Percentiles rank a stretch among this genome's conserved stretches.
These are phyloP conservation scores for Drosophila ficusphila DNA, from an alignment of 1,140 invertebrate genomes.

Conservation along the genomic window DNA sequence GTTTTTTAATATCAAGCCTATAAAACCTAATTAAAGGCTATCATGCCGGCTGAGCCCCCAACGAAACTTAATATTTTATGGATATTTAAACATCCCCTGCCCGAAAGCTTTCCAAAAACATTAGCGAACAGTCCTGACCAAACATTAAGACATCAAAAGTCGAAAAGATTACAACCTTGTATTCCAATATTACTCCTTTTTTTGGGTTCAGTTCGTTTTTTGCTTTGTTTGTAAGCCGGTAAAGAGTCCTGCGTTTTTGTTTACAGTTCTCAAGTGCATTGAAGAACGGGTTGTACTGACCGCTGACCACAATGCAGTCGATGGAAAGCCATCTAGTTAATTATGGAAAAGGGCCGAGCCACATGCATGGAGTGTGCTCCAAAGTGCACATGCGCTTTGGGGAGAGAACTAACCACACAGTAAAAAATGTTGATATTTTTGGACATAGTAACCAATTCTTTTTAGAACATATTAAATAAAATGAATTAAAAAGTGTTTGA, in stretches of 20 bases:
- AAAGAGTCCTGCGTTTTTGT: slow-evolving; percentile 34
- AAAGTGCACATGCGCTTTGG: slow-evolving; percentile 64
- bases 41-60: background rate
- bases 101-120: slow-evolving; percentile 1
- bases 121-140: background rate
- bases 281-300: slow-evolving; percentile 24
- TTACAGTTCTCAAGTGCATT: slow-evolving; percentile 22
- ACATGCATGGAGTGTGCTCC: slow-evolving; percentile 48
- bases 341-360: slow-evolving; percentile 63
- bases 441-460: too few relatives aligned
- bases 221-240: slow-evolving; percentile 8
- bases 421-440: background rate
- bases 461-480: background rate
- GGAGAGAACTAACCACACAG: slow-evolving; percentile 10
- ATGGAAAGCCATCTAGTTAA: slow-evolving; percentile 75
- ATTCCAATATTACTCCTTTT: slow-evolving; percentile 26
- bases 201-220: background rate
- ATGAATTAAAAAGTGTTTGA: too few relatives aligned
- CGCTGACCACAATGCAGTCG: slow-evolving; percentile 40
- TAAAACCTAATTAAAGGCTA: slow-evolving; percentile 14
- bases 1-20: too few relatives aligned
- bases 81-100: slow-evolving; percentile 18
- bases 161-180: slow-evolving; percentile 43
- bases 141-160: slow-evolving; percentile 36
- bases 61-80: slow-evolving; percentile 18